Conservation (phyloP, 2,797 vertebrate species). For the Sebastes matsubarae region DNA sequence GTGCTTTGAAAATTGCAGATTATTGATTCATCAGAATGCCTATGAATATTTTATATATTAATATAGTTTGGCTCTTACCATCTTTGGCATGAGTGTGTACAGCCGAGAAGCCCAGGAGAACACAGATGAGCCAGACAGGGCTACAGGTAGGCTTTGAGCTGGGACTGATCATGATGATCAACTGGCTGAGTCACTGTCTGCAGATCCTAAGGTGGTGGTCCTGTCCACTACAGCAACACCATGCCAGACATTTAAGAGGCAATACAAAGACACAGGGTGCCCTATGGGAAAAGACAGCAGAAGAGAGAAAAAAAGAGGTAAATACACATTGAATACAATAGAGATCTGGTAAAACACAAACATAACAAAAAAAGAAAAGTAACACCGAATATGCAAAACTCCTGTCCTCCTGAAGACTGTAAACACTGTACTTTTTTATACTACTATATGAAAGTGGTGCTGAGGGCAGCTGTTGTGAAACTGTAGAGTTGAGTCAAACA, state of each 20-base stretch:
- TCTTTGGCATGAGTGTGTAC: conserved; percentile 33
- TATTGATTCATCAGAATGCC: not conserved
- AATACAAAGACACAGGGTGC: not conserved
- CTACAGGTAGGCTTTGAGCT: conserved; percentile 1
- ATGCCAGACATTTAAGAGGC: conserved; percentile 42
- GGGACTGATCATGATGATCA: conserved; percentile 49
- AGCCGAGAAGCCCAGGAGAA: conserved; percentile 52
- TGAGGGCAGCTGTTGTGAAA: not conserved
- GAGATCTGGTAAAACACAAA: not conserved
- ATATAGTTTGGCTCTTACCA: conserved; percentile 56
- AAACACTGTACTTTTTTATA: not conserved
- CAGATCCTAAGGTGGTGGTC: conserved; percentile 10
- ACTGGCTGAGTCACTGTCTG: not conserved
- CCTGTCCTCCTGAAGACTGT: not conserved
- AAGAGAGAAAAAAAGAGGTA: not conserved
- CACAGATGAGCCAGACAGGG: conserved; percentile 49
- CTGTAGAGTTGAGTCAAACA: not conserved
- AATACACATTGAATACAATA: not conserved
- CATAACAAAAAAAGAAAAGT: not conserved
- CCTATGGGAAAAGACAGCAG: conserved; percentile 37
- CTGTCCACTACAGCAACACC: conserved; percentile 43
- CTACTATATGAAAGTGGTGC: not conserved
- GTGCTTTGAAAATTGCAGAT: not conserved
- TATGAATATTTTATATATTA: not conserved
- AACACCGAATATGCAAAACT: not conserved